phyloP scores from a whole-genome alignment of 2,113 vertebrate genomes.

The Ondatra zibethicus region DNA sequence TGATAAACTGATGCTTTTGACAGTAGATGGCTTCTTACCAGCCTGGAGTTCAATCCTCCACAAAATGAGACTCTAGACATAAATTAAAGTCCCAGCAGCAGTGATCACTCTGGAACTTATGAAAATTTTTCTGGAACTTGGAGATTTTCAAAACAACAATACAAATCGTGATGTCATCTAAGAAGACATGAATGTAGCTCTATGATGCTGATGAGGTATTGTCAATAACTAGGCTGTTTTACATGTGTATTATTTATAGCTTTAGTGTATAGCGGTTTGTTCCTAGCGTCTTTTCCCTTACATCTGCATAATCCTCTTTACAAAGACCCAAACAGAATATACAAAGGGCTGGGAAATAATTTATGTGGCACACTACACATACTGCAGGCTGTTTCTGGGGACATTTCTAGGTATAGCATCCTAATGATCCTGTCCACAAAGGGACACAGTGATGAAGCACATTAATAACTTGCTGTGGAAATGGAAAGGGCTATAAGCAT shows the following conservation, averaged over 20 bases:
- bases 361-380: background rate
- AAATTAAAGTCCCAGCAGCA: fast-evolving
- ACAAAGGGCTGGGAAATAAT: background rate
- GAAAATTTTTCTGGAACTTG: background rate
- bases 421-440: background rate
- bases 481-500: too few relatives aligned
- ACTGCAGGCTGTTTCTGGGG: background rate
- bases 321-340: background rate
- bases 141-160: constrained; percentile 11
- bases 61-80: background rate
- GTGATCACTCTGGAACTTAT: background rate
- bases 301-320: background rate
- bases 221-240: background rate
- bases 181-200: background rate
- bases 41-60: background rate
- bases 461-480: background rate
- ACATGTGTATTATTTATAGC: background rate
- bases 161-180: background rate
- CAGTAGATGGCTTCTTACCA: background rate
- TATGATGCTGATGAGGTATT: background rate
- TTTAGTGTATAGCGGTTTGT: background rate
- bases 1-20: background rate
- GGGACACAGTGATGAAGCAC: fast-evolving
- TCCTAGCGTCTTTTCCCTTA: background rate
- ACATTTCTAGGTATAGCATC: background rate